phyloP scores from a whole-genome alignment of 2,113 vertebrate genomes.

The Mormyrus iriodes region DNA sequence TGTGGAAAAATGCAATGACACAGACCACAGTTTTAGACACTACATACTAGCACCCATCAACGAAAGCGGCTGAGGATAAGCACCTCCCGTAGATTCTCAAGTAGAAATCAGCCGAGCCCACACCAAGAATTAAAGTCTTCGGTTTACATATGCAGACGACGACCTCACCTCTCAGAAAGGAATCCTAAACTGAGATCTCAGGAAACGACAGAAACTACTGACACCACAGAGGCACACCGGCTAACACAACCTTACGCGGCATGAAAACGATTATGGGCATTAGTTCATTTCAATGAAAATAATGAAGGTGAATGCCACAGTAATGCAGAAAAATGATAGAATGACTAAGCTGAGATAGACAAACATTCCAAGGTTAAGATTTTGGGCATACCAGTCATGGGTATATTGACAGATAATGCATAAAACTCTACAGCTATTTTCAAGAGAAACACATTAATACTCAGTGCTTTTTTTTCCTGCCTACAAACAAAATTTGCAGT shows the following conservation, averaged over 20 bases:
- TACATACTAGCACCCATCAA: too few species aligned
- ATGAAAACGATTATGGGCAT: too few species aligned
- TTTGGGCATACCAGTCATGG: conserved; percentile 58
- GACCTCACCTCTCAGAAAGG: background rate
- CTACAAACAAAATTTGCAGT: conserved; percentile 26
- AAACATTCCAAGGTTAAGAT: conserved; percentile 31
- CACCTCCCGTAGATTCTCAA: background rate
- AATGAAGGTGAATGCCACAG: background rate
- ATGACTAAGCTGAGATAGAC: conserved; percentile 30
- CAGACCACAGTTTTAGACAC: background rate
- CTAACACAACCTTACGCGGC: background rate
- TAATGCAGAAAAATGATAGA: background rate
- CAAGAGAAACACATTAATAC: conserved; percentile 57
- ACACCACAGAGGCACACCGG: background rate
- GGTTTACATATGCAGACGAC: background rate
- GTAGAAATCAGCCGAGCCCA: background rate
- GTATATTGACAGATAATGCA: conserved; percentile 59
- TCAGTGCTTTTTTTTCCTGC: conserved; percentile 40
- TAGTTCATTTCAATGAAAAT: too few species aligned
- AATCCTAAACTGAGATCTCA: background rate
- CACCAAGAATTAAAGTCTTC: background rate
- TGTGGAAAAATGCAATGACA: background rate
- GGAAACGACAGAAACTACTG: background rate
- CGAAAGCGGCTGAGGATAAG: background rate
- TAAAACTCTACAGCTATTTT: conserved; percentile 52